Evolutionary conservation across 92 coral and sea anemone species (phyloP).

Genomic region (Epizoanthus illoricatus): DNA sequence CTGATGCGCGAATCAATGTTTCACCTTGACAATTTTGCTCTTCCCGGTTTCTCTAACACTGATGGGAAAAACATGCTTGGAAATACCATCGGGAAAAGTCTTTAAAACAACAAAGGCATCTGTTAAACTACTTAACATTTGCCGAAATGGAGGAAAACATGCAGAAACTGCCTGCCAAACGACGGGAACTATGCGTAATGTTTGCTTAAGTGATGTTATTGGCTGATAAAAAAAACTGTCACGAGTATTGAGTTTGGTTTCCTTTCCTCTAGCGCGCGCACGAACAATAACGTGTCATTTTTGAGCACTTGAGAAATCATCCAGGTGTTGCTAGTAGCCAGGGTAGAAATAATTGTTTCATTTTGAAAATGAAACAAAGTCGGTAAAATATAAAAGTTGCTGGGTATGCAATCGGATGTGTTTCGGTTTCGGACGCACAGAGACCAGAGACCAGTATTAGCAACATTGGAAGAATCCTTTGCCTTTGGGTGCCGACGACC

Average conservation of each 20-base stretch:
- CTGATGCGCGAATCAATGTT: too few relatives aligned
- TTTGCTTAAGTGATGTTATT: slow-evolving; percentile 31
- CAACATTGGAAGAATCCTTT: too few relatives aligned
- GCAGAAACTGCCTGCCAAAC: slow-evolving; percentile 16
- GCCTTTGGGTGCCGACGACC: too few relatives aligned
- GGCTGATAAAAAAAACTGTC: slow-evolving; percentile 22
- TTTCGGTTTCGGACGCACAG: too few relatives aligned
- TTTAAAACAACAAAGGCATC: slow-evolving; percentile 30
- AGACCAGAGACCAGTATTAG: too few relatives aligned
- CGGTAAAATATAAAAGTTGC: too few relatives aligned
- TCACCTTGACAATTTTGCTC: background rate
- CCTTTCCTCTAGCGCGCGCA: background rate
- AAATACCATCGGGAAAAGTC: slow-evolving; percentile 2
- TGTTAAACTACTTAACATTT: slow-evolving; percentile 24
- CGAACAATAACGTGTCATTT: background rate
- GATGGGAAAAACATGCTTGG: slow-evolving; percentile 23
- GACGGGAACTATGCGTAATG: slow-evolving; percentile 31
- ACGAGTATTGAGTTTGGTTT: background rate
- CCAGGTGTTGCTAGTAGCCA: background rate
- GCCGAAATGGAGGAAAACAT: slow-evolving; percentile 29
- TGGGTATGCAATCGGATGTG: too few relatives aligned
- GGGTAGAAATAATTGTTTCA: too few relatives aligned
- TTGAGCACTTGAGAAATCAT: background rate
- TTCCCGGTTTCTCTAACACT: background rate
- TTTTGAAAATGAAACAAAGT: too few relatives aligned